Evolutionary conservation across 2,888 invertebrate species (phyloP).

Genomic region (Apotomis turbidana): DNA sequence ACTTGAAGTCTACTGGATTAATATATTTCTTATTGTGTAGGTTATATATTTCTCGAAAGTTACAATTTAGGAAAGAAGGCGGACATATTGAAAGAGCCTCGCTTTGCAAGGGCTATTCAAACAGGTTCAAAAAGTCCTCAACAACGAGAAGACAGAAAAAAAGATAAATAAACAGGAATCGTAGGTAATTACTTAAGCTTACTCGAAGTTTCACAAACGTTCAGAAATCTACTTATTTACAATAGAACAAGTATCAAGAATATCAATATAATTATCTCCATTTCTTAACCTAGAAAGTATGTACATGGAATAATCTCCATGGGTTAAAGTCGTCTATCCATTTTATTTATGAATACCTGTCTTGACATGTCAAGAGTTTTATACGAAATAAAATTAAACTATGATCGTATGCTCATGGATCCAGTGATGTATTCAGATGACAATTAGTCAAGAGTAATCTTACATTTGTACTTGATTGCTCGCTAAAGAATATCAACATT

Average conservation of each 20-base stretch:
- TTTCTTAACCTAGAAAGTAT: conserved; percentile 44
- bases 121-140: not conserved
- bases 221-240: conserved; percentile 69
- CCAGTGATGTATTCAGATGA: not conserved
- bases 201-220: conserved; percentile 52
- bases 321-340: too few species aligned
- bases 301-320: too few species aligned
- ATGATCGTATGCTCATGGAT: not conserved
- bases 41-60: not conserved
- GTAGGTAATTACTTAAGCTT: conserved; percentile 46
- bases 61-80: conserved; percentile 10
- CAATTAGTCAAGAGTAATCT: too few species aligned
- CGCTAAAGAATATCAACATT: too few species aligned
- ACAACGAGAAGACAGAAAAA: conserved; percentile 3
- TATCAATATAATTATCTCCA: conserved; percentile 58
- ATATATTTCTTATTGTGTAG: conserved; percentile 14
- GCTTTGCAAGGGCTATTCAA: not conserved
- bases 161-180: not conserved
- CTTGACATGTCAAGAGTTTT: not conserved
- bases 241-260: conserved; percentile 80
- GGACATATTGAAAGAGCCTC: conserved; percentile 1
- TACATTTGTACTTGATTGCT: too few species aligned
- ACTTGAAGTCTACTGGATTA: conserved; percentile 21
- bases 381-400: not conserved
- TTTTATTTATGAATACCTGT: too few species aligned